phyloP scores from a whole-genome alignment of 2,888 invertebrate genomes.

The Parnassius glacialis region DNA sequence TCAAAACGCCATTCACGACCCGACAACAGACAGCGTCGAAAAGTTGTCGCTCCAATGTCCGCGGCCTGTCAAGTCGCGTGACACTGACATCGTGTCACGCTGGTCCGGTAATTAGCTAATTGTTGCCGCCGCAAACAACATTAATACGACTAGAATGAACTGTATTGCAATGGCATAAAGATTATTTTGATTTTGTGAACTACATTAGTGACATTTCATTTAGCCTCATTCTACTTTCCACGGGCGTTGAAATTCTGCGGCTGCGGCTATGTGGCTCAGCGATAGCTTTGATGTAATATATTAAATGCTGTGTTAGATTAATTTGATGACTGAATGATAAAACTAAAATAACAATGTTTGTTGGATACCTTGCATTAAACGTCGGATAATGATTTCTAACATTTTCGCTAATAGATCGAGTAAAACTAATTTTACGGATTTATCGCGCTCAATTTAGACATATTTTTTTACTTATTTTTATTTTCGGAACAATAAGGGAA shows the following conservation, averaged over 20 bases:
- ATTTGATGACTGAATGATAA: not conserved
- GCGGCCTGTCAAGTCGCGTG: slow-evolving; percentile 50
- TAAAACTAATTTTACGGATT: no score
- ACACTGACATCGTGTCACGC: slow-evolving; percentile 50
- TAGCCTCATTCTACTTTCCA: slow-evolving; percentile 18
- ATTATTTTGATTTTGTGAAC: not conserved
- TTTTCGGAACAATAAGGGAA: no score
- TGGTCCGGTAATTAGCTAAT: slow-evolving; percentile 65
- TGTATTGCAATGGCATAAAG: not conserved
- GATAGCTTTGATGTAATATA: not conserved
- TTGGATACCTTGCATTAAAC: no score
- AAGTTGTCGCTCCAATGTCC: slow-evolving; percentile 54
- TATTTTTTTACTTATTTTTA: no score
- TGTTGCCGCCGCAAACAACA: slow-evolving; percentile 39
- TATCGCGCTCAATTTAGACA: no score
- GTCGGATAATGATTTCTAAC: no score
- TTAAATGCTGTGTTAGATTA: slow-evolving; percentile 4
- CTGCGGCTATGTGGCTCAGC: slow-evolving; percentile 1
- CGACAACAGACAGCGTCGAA: slow-evolving; percentile 60
- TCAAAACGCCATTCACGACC: slow-evolving; percentile 39
- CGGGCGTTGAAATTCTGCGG: slow-evolving; percentile 17
- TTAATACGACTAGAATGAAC: slow-evolving; percentile 1
- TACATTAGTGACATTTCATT: slow-evolving; percentile 10
- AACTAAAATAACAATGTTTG: no score
- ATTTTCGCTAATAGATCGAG: no score